Evolutionary conservation across 2,888 invertebrate species (phyloP), one percentile per base, ranked within the genome.

Genomic region (Prosapia bicincta): DNA sequence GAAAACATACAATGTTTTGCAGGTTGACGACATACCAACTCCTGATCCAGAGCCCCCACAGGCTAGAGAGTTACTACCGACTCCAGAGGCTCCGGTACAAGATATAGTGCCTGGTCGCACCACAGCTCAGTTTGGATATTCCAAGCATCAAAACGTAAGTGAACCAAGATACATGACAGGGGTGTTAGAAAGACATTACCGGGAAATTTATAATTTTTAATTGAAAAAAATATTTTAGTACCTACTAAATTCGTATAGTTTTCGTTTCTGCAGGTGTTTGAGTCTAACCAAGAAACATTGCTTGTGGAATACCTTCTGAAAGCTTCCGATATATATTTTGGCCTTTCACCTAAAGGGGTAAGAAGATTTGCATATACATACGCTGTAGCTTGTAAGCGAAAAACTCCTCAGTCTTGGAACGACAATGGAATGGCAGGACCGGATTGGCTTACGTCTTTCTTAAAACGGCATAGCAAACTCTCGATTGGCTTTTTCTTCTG

Each of bases 301-400:
- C 72, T 80, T 5, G 72, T 66, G 0, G 74, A 77, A 20, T 80
- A 80, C 54, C 32, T 79, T 0, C 38, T 30, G 54, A 77, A 78
- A 54, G 75, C 76, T 25, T 30, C 73, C 10, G 78, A 79, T 23
- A 79, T 79, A 23, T 79, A 78, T 26, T 79, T 75, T 78, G 78
- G 76, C 15, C 71, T 79, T 9, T 66, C 74, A 10, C 77, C 78
- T 9, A 80, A 72, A 43, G 78, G 79, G 28, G 78, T 79, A 26
- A 72, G 77, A 70, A 71, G 76, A 66, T 74, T 79, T 26, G 78
- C 76, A 65, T 80, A 75, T 75, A 78, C 79, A 26, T 76, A 76
- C 72, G 80, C 79, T 24, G 66, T 54, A 10, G 28, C 54, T 15
- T 73, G 75, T 38, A 65, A 43, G 9, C 30, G 72, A 13, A 75